Evolutionary conservation across 2,113 vertebrate species (phyloP), one percentile per base, ranked within the genome.

Genomic region (Lasiurus cinereus): DNA sequence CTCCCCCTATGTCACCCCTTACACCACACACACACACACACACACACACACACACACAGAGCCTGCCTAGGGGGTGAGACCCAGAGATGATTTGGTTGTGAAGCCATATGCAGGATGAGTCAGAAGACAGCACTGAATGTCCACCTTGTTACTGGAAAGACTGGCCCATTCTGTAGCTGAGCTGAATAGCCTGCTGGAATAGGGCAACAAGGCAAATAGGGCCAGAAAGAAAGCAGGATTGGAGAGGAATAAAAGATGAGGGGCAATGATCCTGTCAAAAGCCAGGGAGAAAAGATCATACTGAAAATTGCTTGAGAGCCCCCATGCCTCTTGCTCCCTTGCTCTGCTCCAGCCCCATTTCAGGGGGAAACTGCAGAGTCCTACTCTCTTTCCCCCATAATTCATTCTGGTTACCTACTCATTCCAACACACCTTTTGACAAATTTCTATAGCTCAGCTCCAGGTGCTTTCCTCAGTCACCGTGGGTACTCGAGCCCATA

Each of bases 31-130:
- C 5, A 13, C 36, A 22, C 18, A 21, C 21, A 48, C n/a, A 31
- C 54, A 64, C 50, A 43, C 46, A 59, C 31, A 31, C 36, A 76
- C 73, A 87, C 3, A 46, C 3, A 46, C 46, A 19, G 7, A 50
- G 12, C 48, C 70, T 87, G 24, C 24, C 73, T 83, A 83, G 27
- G 18, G 22, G 5, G 1, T 72, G 31, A 50, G 31, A 21, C 85
- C 77, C 78, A 90, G 72, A 77, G 56, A 84, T 4, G 13, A 19
- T 73, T 72, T 89, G 56, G 15, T 66, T 52, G 18, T 36, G 66
- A 48, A 88, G 70, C 56, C 62, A 83, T 52, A 83, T 86, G n/a
- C 56, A 80, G 3, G 27, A 15, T 87, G 76, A 95, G 36, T 86
- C 79, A 87, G 69, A 91, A 83, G 1, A 59, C 70, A 67, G n/a